Base-by-base conservation (phyloP, 2,113 vertebrate species). In the Alouatta palliata region DNA sequence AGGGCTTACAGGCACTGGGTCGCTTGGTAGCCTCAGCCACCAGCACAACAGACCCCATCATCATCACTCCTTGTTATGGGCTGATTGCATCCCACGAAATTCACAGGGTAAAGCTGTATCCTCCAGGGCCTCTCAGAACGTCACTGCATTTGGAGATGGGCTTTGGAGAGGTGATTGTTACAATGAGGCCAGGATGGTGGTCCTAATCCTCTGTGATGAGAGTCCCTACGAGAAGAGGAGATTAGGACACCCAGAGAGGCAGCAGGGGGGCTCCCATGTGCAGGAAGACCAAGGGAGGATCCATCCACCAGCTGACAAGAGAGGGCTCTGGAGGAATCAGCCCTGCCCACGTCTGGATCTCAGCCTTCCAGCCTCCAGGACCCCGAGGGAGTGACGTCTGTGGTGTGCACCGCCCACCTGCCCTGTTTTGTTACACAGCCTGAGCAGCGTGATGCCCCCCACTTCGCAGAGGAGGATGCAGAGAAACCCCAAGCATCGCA, bases 1-100 rank as follows among this genome's bases (percentile, higher is more conserved):
- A 7, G 56, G 0, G 2, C 8, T 5, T 1, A 6, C 19, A 21
- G 21, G 45, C 20, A 20, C 5, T 37, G 8, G 30, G 25, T 3
- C 0, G 0, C 1, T 0, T 2, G 35, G 25, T 4, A 19, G 2
- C 4, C 43, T 21, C 8, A 6, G 32, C 10, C 1, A 11, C n/a
- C 19, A 3, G 3, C 1, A 10, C 49, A 21, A 2, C 30, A 3
- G 3, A 35, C 5, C 17, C 3, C 10, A 6, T 1, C 12, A 4
- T 7, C 13, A 47, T 32, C 27, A 9, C 8, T 45, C 7, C 43
- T 27, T 16, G 75, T 30, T 14, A 9, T 8, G 6, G 75, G 27
- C 75, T 10, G 25, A 5, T 16, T 30, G 75, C 30, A 0, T n/a
- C 32, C 43, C 14, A 43, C 27, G 14, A 47, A 2, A 76, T 47